These are phyloP conservation scores for pig (Sus scrofa) DNA, from an alignment of 2,113 vertebrate species.

Conservation along the genomic window DNA sequence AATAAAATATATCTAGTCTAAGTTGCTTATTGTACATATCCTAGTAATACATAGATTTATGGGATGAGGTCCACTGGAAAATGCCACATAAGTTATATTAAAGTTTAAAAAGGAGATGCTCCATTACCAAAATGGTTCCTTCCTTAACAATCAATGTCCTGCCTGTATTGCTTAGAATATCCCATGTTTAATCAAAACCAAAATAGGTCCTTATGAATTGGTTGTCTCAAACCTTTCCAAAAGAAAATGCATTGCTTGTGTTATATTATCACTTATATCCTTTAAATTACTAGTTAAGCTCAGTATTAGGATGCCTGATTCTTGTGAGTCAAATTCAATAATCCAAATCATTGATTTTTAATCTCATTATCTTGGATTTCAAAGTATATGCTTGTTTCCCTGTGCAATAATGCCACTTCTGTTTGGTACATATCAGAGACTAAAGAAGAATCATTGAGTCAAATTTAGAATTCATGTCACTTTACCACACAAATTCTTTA, in stretches of 20 bases:
- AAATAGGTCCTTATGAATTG: background rate
- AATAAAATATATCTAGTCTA: background rate
- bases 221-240: background rate
- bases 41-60: background rate
- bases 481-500: background rate
- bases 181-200: background rate
- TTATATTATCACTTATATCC: background rate
- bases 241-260: background rate
- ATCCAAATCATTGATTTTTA: background rate
- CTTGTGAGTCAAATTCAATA: background rate
- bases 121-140: background rate
- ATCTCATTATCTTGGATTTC: background rate
- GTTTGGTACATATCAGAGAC: background rate
- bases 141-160: background rate
- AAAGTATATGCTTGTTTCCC: background rate
- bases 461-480: slow-evolving; percentile 35
- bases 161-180: background rate
- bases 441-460: background rate
- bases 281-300: background rate
- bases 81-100: background rate
- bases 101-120: background rate
- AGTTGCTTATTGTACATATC: background rate
- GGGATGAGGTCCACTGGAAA: background rate
- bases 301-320: background rate
- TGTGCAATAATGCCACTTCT: background rate